Evolutionary conservation across 2,113 vertebrate genomes (phyloP), one percentile per base, ranked within the genome.

Genomic region (Pelvicachromis taeniatus): DNA sequence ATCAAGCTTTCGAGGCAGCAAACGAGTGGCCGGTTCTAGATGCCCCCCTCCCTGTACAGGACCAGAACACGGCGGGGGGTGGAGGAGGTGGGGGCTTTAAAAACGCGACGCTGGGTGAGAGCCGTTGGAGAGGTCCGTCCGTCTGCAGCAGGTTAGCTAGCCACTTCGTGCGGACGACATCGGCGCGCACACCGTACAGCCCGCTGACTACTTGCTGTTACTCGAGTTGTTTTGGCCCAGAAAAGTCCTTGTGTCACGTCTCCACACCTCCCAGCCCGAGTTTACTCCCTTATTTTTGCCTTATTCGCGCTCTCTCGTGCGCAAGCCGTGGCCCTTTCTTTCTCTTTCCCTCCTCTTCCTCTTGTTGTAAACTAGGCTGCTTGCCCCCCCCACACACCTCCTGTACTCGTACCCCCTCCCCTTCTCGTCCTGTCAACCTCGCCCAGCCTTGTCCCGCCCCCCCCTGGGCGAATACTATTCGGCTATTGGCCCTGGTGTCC

Each of bases 351-450:
- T 89, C 94, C 93, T 95, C 93, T 91, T 93, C 89, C 93, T 95
- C 95, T 94, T 95, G 93, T 95, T 95, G 94, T 95, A 95, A 95
- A 95, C 94, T 95, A 94, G 95, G 88, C 95, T 95, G 93, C 92
- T 93, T 93, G 45, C 84, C 91, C 92, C 91, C 85, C 90, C 78
- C 80, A 48, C 45, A 16, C 45, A 50, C 89, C 91, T 50, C 29
- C 85, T 19, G 80, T 83, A 65, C 65, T 86, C 88, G 14, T 11
- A n/a, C 87, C 83, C 85, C 93, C 93, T 82, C 90, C 92, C 84
- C 89, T 94, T 68, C 87, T 93, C 84, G 90, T 94, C 90, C 94
- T 94, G 95, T 95, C 95, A 96, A 96, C 96, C 96, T 96, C 96
- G 96, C 96, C 96, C 96, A 94, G 92, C 88, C 92, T 91, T 92